Percentiles rank a stretch among this genome's conserved stretches.
phyloP scores from a whole-genome alignment of 2,797 vertebrate species.

The Calcarius lapponicus region DNA sequence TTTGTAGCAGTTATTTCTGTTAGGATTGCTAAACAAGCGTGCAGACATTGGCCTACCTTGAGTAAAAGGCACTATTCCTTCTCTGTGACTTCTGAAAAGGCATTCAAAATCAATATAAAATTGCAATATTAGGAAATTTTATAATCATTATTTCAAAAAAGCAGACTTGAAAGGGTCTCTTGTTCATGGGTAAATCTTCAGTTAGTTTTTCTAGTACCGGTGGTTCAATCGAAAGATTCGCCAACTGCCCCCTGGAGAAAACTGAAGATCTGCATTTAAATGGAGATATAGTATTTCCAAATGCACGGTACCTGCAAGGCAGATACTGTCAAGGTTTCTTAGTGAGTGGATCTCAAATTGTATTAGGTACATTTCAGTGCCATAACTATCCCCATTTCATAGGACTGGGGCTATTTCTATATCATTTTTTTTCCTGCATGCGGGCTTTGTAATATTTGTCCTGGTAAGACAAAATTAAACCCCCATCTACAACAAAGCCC shows the following conservation, averaged over 20 bases:
- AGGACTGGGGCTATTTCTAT: slow-evolving; percentile 48
- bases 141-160: slow-evolving; percentile 71
- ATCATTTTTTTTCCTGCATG: slow-evolving; percentile 16
- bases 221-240: slow-evolving; percentile 75
- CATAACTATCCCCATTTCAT: slow-evolving; percentile 25
- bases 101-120: slow-evolving; percentile 70
- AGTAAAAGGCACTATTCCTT: background rate
- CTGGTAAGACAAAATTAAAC: slow-evolving; percentile 70
- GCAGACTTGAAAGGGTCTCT: slow-evolving; percentile 72
- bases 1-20: slow-evolving; percentile 9
- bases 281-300: slow-evolving; percentile 77
- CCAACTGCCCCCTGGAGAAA: slow-evolving; percentile 80
- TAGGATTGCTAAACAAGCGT: background rate
- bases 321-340: slow-evolving; percentile 75
- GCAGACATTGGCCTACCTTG: slow-evolving; percentile 5
- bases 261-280: slow-evolving; percentile 81
- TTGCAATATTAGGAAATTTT: slow-evolving; percentile 65
- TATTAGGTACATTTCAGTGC: slow-evolving; percentile 64
- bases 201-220: slow-evolving; percentile 74
- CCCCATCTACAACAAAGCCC: slow-evolving; percentile 39
- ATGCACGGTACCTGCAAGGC: slow-evolving; percentile 76
- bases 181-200: slow-evolving; percentile 73
- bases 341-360: slow-evolving; percentile 71
- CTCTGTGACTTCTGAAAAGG: slow-evolving; percentile 46
- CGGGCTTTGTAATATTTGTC: slow-evolving; percentile 56